Evolutionary conservation across 92 coral and sea anemone species (phyloP).

Genomic region (Epizoanthus rinbou): DNA sequence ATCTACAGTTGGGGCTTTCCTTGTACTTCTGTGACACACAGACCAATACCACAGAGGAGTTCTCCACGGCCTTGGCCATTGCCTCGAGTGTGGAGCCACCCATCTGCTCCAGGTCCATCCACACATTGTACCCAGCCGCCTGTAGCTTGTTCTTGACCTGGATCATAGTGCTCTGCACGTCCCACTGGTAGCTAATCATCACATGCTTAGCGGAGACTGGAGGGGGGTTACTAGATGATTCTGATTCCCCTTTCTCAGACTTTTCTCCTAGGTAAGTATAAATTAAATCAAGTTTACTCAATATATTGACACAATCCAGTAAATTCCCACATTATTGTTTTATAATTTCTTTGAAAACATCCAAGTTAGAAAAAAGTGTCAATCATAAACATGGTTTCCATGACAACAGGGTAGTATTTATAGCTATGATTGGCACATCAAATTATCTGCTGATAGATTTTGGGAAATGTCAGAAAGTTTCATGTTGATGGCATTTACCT

Average conservation of each 20-base stretch:
- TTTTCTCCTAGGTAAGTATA: not conserved
- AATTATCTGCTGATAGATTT: no score
- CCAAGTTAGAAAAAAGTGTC: no score
- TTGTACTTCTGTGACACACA: constrained; percentile 92
- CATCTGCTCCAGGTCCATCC: constrained; percentile 92
- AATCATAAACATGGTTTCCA: no score
- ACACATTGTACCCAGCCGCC: constrained; percentile 75
- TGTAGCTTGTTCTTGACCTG: constrained; percentile 71
- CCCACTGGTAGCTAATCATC: constrained; percentile 93
- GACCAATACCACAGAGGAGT: constrained; percentile 77
- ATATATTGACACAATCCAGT: not conserved
- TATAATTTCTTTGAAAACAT: no score
- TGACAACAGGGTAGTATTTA: no score
- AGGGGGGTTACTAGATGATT: not conserved
- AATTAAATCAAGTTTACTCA: not conserved
- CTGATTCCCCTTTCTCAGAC: not conserved
- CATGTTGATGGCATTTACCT: not conserved
- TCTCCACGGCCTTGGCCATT: constrained; percentile 87
- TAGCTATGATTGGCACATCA: no score
- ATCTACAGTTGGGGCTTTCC: constrained; percentile 82
- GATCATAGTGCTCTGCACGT: constrained; percentile 66
- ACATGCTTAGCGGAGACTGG: constrained; percentile 52
- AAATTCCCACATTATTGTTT: not conserved
- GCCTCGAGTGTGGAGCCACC: constrained; percentile 87
- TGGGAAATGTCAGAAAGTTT: not conserved